Evolutionary conservation across 2,113 vertebrate species (phyloP).

Genomic region (Neodontobutis hainanensis): DNA sequence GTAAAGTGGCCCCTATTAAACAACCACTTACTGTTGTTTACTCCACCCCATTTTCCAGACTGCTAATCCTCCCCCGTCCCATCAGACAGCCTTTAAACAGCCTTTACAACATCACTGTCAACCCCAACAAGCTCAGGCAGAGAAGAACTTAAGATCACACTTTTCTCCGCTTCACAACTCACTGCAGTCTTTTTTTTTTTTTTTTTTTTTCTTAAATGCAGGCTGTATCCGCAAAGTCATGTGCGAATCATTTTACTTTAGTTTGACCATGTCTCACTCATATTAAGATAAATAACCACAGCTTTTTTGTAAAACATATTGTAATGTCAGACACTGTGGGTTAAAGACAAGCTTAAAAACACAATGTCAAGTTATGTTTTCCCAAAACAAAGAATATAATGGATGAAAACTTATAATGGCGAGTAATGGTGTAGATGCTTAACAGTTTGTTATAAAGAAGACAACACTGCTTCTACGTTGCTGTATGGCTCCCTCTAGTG

Average conservation of each 20-base stretch:
- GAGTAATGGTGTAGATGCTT: too few relatives aligned
- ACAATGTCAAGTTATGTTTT: too few relatives aligned
- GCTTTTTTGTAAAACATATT: slow-evolving; percentile 30
- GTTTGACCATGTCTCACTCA: slow-evolving; percentile 6
- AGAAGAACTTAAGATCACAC: slow-evolving; percentile 4
- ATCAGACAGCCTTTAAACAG: slow-evolving; percentile 49
- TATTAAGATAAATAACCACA: slow-evolving; percentile 13
- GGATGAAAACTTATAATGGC: too few relatives aligned
- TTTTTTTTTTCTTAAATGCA: too few relatives aligned
- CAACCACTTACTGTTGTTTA: slow-evolving; percentile 28
- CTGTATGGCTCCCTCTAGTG: slow-evolving; percentile 44
- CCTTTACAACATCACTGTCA: slow-evolving; percentile 32
- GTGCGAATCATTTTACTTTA: background rate
- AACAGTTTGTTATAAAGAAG: too few relatives aligned
- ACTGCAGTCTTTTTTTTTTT: background rate
- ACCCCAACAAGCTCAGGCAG: slow-evolving; percentile 14
- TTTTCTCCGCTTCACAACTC: background rate
- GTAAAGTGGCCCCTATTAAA: slow-evolving; percentile 57
- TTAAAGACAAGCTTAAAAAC: too few relatives aligned
- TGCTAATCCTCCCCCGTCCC: slow-evolving; percentile 58
- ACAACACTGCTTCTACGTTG: too few relatives aligned
- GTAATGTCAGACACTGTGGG: background rate
- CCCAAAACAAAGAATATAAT: too few relatives aligned
- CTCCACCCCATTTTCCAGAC: slow-evolving; percentile 65
- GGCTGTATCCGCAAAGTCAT: background rate